phyloP scores from a whole-genome alignment of 2,113 vertebrate genomes.

The Dipodomys ordii region DNA sequence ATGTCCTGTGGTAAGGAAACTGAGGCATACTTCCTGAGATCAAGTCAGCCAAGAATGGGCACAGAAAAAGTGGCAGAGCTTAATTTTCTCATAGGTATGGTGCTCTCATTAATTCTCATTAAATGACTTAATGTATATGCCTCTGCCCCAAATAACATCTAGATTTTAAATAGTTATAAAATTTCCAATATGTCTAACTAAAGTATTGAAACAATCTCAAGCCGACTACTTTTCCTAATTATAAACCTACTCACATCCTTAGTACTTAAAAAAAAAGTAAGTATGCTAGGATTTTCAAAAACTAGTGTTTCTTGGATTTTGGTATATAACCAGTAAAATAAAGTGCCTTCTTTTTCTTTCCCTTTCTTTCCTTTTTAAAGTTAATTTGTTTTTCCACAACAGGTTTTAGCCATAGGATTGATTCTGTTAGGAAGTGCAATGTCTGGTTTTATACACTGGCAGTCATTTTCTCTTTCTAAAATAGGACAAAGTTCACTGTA shows the following conservation, averaged over 20 bases:
- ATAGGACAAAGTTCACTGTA: neutral
- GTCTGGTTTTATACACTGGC: neutral
- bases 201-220: neutral
- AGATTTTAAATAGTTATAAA: neutral
- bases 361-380: neutral
- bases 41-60: neutral
- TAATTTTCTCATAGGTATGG: neutral
- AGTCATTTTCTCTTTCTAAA: neutral
- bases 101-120: neutral
- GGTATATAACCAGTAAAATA: neutral
- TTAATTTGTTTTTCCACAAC: too few relatives aligned
- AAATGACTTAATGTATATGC: neutral
- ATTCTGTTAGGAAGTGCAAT: neutral
- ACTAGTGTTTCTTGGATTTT: neutral
- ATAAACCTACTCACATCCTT: neutral
- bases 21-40: neutral
- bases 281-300: conserved; percentile 6
- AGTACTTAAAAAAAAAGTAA: neutral
- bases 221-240: neutral
- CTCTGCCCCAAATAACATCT: conserved; percentile 3
- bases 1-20: neutral
- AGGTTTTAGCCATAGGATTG: neutral
- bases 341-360: neutral
- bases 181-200: neutral
- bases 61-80: neutral